Evolutionary conservation across 2,113 vertebrate genomes (phyloP).

Genomic region (Edolisoma coerulescens): DNA sequence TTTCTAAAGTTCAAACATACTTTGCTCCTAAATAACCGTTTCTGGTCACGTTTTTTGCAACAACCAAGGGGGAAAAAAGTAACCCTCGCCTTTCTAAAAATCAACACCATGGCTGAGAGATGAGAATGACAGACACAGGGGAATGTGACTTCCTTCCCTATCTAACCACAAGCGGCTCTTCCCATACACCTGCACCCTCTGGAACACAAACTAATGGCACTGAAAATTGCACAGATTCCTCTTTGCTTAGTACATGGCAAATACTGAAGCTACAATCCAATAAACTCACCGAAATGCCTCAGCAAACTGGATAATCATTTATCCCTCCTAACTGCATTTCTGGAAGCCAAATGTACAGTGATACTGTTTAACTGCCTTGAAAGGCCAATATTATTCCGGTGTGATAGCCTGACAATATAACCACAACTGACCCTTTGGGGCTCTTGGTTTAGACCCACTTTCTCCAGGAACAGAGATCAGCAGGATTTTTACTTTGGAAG

Average conservation of each 20-base stretch:
- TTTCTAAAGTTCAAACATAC: not conserved
- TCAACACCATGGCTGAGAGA: not conserved
- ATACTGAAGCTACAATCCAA: constrained; percentile 6
- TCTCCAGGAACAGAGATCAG: not conserved
- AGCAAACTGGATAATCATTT: constrained; percentile 43
- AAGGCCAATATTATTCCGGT: not conserved
- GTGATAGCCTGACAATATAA: not conserved
- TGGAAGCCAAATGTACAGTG: constrained; percentile 13
- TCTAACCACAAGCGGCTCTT: not conserved
- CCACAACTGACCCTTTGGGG: not conserved
- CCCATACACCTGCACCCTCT: not conserved
- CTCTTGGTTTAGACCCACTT: not conserved
- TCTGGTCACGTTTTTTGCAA: not conserved
- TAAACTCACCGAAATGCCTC: not conserved
- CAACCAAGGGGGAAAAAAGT: not conserved
- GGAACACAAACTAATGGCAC: not conserved
- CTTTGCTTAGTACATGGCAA: constrained; percentile 12
- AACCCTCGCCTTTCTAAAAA: not conserved
- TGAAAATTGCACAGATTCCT: not conserved
- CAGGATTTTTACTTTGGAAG: not conserved
- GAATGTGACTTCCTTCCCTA: not conserved
- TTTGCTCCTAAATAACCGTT: not conserved
- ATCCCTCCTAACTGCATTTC: constrained; percentile 31
- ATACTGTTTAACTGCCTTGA: constrained; percentile 11
- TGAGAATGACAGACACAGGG: not conserved